phyloP scores from a whole-genome alignment of 2,888 invertebrate species.

The Nomada lathburiana region DNA sequence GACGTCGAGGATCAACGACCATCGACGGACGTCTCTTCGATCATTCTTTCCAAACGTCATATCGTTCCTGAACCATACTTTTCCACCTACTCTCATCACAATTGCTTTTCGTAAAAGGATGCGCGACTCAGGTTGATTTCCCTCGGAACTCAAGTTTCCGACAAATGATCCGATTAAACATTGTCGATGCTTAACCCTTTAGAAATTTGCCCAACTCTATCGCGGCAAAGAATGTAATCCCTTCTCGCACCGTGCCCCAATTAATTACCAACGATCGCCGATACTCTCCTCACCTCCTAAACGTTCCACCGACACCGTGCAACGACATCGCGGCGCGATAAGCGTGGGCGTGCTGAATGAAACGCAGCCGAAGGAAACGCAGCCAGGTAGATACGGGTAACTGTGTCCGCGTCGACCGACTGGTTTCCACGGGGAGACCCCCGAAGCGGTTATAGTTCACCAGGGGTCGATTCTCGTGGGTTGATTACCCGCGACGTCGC shows the following conservation, averaged over 20 bases:
- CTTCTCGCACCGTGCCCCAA: not conserved
- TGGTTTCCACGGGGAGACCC: constrained; percentile 12
- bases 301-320: not conserved
- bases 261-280: constrained; percentile 4
- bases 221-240: too few relatives aligned
- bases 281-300: not conserved
- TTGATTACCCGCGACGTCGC: constrained; percentile 36
- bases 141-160: too few relatives aligned
- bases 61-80: too few relatives aligned
- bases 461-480: constrained; percentile 49
- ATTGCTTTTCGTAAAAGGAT: too few relatives aligned
- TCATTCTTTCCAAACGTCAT: too few relatives aligned
- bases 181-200: too few relatives aligned
- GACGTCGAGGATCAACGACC: too few relatives aligned
- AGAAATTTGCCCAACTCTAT: too few relatives aligned
- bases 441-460: constrained; percentile 44
- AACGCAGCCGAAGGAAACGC: not conserved
- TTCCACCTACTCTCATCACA: too few relatives aligned
- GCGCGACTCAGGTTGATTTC: too few relatives aligned
- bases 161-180: too few relatives aligned
- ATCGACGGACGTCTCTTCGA: too few relatives aligned
- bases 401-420: not conserved
- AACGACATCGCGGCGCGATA: not conserved
- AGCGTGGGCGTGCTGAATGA: constrained; percentile 13
- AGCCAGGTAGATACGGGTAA: not conserved